phyloP scores from a whole-genome alignment of 2,797 vertebrate species.

The Pseudochirops corinnae region DNA sequence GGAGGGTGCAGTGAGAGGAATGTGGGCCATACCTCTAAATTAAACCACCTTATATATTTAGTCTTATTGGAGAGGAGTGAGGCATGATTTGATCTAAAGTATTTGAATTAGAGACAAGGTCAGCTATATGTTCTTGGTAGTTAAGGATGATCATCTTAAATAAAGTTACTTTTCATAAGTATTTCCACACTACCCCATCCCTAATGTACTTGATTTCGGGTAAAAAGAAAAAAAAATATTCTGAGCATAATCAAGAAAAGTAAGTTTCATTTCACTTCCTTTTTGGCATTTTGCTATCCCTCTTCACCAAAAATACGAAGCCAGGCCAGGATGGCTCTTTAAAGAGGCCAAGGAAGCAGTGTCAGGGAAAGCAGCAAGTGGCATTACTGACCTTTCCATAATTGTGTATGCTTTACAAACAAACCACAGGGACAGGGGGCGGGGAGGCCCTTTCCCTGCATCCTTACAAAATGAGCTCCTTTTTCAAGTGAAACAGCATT shows the following conservation, averaged over 20 bases:
- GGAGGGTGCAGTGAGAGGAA: neutral
- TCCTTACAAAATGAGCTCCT: conserved; percentile 80
- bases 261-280: neutral
- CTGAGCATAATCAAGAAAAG: neutral
- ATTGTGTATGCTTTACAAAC: conserved; percentile 74
- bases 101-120: neutral
- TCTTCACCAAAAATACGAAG: neutral
- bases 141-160: neutral
- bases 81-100: neutral
- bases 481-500: conserved; percentile 83
- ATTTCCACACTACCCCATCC: rapidly evolving
- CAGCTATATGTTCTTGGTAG: neutral
- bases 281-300: neutral
- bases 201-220: rapidly evolving
- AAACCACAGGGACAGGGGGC: conserved; percentile 69
- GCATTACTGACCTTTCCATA: conserved; percentile 81
- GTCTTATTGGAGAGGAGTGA: neutral
- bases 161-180: rapidly evolving
- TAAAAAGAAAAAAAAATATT: neutral
- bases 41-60: neutral
- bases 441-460: conserved; percentile 67
- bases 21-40: neutral
- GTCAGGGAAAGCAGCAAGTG: conserved; percentile 50
- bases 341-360: neutral
- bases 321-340: neutral